Evolutionary conservation across 2,113 vertebrate genomes (phyloP).

Genomic region (Macquaria ambigua): DNA sequence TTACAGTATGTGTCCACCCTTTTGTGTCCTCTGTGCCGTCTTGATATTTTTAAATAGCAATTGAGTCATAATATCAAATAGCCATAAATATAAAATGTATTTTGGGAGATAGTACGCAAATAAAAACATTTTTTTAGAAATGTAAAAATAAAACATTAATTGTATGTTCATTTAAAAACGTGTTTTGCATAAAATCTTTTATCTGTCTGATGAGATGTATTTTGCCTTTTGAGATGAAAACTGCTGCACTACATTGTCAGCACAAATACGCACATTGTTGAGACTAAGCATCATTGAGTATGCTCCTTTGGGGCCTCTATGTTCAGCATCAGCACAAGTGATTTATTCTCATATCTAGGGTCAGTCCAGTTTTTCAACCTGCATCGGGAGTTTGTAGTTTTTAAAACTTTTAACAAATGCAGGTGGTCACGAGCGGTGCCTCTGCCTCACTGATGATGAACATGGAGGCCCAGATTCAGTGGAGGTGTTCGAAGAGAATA

Average conservation of each 20-base stretch:
- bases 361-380: slow-evolving; percentile 34
- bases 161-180: not conserved
- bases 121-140: not conserved
- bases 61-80: not conserved
- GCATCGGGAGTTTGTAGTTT: slow-evolving; percentile 40
- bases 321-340: slow-evolving; percentile 52
- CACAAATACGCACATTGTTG: slow-evolving; percentile 51
- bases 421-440: slow-evolving; percentile 15
- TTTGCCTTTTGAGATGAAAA: slow-evolving; percentile 39
- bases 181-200: slow-evolving; percentile 8
- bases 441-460: slow-evolving; percentile 25
- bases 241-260: slow-evolving; percentile 44
- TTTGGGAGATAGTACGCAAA: not conserved
- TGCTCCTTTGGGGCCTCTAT: slow-evolving; percentile 45
- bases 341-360: slow-evolving; percentile 46
- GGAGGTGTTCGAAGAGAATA: slow-evolving; percentile 7
- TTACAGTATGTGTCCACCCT: too few relatives aligned
- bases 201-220: slow-evolving; percentile 15
- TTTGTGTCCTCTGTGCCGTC: too few relatives aligned
- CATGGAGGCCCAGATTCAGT: slow-evolving; percentile 26
- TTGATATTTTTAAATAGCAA: not conserved
- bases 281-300: slow-evolving; percentile 56
- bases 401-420: slow-evolving; percentile 46
- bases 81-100: not conserved
- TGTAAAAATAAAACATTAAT: not conserved